Conservation (phyloP, 2,888 invertebrate species). For the Meganola albula region DNA sequence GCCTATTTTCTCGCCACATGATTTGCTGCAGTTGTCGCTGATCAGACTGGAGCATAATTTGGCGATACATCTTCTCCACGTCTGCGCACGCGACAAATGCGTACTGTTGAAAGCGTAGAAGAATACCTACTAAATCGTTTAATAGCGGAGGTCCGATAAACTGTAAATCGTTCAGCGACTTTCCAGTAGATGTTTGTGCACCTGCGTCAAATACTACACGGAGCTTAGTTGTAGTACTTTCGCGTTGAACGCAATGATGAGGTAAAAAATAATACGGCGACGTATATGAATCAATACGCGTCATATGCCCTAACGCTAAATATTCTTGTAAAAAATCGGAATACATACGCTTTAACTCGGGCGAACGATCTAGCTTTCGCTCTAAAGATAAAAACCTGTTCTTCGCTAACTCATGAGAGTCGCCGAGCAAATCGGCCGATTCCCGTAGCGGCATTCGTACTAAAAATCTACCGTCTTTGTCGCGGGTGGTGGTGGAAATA, state of each 20-base stretch:
- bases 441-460: background rate
- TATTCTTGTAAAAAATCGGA: background rate
- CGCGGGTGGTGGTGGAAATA: conserved; percentile 1
- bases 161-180: background rate
- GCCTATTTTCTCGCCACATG: no score
- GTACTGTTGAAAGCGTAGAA: background rate
- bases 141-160: background rate
- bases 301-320: background rate
- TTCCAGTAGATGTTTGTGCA: background rate
- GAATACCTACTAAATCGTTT: background rate
- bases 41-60: background rate
- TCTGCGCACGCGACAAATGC: background rate
- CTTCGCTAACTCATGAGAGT: background rate
- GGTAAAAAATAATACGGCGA: background rate
- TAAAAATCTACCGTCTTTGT: background rate
- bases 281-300: background rate
- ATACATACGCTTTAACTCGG: background rate
- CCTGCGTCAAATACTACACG: background rate
- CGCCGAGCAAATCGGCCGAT: background rate
- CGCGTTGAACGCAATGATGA: background rate
- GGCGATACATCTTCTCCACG: background rate
- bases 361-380: background rate
- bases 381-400: no score
- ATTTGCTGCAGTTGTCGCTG: background rate
- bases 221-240: background rate